Conservation (phyloP, 2,113 vertebrate genomes). For the Suricata suricatta region DNA sequence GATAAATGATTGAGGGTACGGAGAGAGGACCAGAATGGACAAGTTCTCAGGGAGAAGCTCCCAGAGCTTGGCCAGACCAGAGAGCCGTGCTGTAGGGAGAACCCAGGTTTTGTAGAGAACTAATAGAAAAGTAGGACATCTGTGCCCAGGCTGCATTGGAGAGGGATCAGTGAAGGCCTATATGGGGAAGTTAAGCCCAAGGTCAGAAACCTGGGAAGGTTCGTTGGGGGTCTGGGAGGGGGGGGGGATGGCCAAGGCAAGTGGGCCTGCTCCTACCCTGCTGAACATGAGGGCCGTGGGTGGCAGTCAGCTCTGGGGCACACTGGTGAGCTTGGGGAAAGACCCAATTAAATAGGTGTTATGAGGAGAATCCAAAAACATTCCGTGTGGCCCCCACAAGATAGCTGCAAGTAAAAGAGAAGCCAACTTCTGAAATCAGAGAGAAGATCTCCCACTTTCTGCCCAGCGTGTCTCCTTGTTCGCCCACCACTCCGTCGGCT, state of each 20-base stretch:
- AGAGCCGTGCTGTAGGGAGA: background rate
- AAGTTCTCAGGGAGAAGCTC: background rate
- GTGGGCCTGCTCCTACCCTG: background rate
- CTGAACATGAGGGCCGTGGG: background rate
- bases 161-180: background rate
- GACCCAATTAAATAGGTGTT: background rate
- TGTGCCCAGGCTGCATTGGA: background rate
- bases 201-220: background rate
- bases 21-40: background rate
- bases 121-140: background rate
- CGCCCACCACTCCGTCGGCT: background rate
- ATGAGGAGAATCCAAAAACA: background rate
- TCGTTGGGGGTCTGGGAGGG: background rate
- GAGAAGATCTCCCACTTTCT: background rate
- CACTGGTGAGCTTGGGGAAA: background rate
- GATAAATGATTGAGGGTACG: background rate
- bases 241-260: background rate
- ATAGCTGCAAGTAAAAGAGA: background rate
- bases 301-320: background rate
- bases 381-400: background rate
- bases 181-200: background rate
- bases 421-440: background rate
- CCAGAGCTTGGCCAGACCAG: background rate
- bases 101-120: background rate
- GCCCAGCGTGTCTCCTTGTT: background rate